phyloP scores from a whole-genome alignment of 2,797 vertebrate genomes.

The Champsocephalus esox region DNA sequence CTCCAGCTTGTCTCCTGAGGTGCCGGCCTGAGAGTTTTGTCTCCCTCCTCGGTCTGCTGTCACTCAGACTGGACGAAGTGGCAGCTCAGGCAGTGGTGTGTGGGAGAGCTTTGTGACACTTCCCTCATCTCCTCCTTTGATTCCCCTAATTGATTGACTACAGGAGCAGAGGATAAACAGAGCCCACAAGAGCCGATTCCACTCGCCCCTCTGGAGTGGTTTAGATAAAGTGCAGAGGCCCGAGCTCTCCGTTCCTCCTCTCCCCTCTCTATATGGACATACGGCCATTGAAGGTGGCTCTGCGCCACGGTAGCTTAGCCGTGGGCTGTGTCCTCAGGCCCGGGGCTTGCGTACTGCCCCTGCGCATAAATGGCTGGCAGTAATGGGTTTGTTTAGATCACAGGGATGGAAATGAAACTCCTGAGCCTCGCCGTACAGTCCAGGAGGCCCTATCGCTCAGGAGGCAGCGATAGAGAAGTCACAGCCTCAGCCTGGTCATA shows the following conservation, averaged over 20 bases:
- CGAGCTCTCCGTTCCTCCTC: slow-evolving; percentile 60
- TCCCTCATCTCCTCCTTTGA: slow-evolving; percentile 84
- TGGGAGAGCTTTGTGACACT: slow-evolving; percentile 81
- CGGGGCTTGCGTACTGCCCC: slow-evolving; percentile 71
- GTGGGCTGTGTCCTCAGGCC: slow-evolving; percentile 75
- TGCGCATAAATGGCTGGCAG: slow-evolving; percentile 68
- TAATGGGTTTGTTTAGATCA: slow-evolving; percentile 90
- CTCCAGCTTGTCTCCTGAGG: slow-evolving; percentile 72
- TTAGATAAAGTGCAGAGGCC: slow-evolving; percentile 83
- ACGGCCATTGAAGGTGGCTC: slow-evolving; percentile 80
- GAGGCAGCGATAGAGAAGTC: slow-evolving; percentile 71
- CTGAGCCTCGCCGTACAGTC: slow-evolving; percentile 77
- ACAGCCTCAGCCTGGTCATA: slow-evolving; percentile 66
- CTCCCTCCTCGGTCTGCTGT: slow-evolving; percentile 64
- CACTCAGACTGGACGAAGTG: slow-evolving; percentile 76
- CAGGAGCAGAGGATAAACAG: slow-evolving; percentile 86
- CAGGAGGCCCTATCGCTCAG: slow-evolving; percentile 79
- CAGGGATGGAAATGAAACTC: slow-evolving; percentile 87
- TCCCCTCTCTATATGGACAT: slow-evolving; percentile 66
- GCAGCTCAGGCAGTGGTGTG: slow-evolving; percentile 73
- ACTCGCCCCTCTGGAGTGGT: slow-evolving; percentile 82
- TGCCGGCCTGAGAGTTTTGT: slow-evolving; percentile 65
- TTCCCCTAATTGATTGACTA: slow-evolving; percentile 89
- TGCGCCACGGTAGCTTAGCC: slow-evolving; percentile 85
- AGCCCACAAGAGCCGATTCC: slow-evolving; percentile 85